Conservation (phyloP, 2,888 invertebrate species). For the Carabus problematicus region DNA sequence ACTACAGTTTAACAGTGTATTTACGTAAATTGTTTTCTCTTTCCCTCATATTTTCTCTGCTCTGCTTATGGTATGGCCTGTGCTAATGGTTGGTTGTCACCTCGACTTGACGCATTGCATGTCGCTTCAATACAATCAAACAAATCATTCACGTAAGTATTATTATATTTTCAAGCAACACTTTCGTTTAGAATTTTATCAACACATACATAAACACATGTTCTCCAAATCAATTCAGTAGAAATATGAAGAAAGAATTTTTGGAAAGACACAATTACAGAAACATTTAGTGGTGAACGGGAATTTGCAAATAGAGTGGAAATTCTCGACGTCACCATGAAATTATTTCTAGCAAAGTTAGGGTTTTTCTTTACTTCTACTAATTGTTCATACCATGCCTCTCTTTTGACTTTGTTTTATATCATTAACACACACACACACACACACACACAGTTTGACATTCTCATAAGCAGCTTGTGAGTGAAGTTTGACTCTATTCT, state of each 20-base stretch:
- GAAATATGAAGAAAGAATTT: not conserved
- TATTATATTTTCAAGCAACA: constrained; percentile 52
- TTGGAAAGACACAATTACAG: not conserved
- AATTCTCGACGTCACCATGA: constrained; percentile 14
- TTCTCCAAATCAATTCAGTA: not conserved
- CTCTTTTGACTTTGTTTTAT: not conserved
- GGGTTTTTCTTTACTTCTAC: constrained; percentile 22
- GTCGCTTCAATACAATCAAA: constrained; percentile 75
- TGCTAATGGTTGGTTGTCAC: constrained; percentile 59
- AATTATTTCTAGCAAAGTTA: constrained; percentile 14
- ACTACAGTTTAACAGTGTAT: constrained; percentile 59
- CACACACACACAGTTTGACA: not conserved
- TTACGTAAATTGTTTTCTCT: constrained; percentile 76
- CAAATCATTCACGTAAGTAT: constrained; percentile 79
- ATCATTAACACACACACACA: constrained; percentile 8
- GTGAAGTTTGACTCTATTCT: not conserved
- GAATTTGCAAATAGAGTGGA: not conserved
- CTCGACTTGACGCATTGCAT: constrained; percentile 73
- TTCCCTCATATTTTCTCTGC: constrained; percentile 80
- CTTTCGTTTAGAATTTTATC: constrained; percentile 14
- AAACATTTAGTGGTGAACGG: not conserved
- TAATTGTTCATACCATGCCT: not conserved
- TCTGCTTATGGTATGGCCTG: constrained; percentile 79
- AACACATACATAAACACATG: no score
- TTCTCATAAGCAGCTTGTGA: constrained; percentile 11